These are phyloP conservation scores for Zaprionus inermis DNA, from an alignment of 1,140 invertebrate genomes.

Conservation along the genomic window DNA sequence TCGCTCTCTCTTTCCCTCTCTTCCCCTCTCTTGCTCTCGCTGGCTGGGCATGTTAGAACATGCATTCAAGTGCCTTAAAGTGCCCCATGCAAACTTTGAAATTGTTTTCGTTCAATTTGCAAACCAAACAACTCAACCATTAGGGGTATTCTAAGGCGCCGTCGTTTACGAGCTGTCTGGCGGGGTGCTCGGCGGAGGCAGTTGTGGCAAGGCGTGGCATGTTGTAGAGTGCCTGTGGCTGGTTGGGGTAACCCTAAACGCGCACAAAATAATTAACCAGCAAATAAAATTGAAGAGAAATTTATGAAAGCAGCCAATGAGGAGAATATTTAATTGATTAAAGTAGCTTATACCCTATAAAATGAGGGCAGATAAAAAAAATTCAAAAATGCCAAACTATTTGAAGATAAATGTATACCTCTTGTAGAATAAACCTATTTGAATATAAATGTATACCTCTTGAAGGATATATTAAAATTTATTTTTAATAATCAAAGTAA, in stretches of 20 bases:
- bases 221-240: background rate
- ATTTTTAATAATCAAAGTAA: too few relatives aligned
- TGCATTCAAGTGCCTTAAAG: slow-evolving; percentile 51
- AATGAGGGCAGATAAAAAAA: too few relatives aligned
- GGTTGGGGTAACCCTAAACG: background rate
- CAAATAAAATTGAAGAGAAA: slow-evolving; percentile 12
- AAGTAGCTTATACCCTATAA: too few relatives aligned
- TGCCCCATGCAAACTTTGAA: slow-evolving; percentile 63
- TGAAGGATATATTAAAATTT: too few relatives aligned
- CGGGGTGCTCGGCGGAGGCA: background rate
- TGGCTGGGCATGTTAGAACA: slow-evolving; percentile 20
- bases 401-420: too few relatives aligned
- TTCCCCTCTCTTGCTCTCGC: background rate
- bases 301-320: background rate
- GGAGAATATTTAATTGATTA: background rate
- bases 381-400: too few relatives aligned
- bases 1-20: too few relatives aligned
- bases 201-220: background rate
- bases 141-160: slow-evolving; percentile 56
- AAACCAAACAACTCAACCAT: slow-evolving; percentile 68
- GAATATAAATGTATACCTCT: too few relatives aligned
- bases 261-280: slow-evolving; percentile 32
- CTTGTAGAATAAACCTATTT: too few relatives aligned
- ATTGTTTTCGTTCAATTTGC: slow-evolving; percentile 78
- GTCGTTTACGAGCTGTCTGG: slow-evolving; percentile 7